Evolutionary conservation across 2,888 invertebrate genomes (phyloP), one percentile per base, ranked within the genome.

Genomic region (Vannuccia rotundouncinata): DNA sequence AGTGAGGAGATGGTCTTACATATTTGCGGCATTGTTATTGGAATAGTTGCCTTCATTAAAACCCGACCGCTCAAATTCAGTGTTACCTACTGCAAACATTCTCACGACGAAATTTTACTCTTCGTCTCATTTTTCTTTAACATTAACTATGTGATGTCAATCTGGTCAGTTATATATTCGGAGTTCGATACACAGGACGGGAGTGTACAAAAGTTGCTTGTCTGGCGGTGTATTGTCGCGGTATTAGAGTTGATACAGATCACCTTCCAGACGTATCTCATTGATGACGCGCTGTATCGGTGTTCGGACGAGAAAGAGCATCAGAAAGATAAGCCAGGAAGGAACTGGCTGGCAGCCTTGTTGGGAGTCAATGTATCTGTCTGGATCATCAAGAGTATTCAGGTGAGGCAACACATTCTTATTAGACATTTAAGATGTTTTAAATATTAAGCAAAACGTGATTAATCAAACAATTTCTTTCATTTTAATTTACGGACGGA

Each of bases 331-430:
- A 79, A 79, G 31, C 80, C 80, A 17, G 80, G 80, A n/a, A 25
- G 78, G 28, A 79, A 66, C 31, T 76, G 59, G 29, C 59, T 80
- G 1, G 80, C 79, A 2, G 27, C 60, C 79, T 29, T 80, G 0
- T 59, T 80, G 10, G 80, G 78, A 2, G 5, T 59, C 17, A 80
- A 80, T 30, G 45, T 80, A 17, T 31, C 79, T 1, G 27, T 80
- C 13, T 80, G 80, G 80, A 31, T 80, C 10, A 27, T 80, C 27
- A 80, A 79, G 60, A 79, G 78, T 59, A 79, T 80, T 60, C 80
- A 80, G 78, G 80, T 80, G n/a, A n/a, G n/a, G n/a, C n/a, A n/a
- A n/a, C n/a, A n/a, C n/a, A n/a, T n/a, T n/a, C n/a, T n/a, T n/a
- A n/a, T n/a, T n/a, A n/a, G n/a, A n/a, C n/a, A n/a, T n/a, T n/a